These are phyloP conservation scores for Chamaea fasciata DNA, from an alignment of 2,113 vertebrate genomes.

Conservation along the genomic window DNA sequence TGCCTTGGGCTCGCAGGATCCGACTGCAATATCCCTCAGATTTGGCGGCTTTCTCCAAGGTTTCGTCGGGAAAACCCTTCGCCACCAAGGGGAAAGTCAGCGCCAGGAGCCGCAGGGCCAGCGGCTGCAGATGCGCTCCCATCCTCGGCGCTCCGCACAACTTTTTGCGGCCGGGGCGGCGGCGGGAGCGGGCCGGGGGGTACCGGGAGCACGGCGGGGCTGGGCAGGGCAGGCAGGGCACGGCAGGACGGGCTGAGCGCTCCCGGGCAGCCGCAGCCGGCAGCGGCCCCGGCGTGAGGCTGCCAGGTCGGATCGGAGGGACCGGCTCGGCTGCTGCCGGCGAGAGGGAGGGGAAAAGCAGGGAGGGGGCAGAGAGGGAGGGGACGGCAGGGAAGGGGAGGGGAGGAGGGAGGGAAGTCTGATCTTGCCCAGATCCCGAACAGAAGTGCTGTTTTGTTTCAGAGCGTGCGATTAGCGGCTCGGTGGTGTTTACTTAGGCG, in stretches of 20 bases:
- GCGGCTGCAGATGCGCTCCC: slow-evolving; percentile 65
- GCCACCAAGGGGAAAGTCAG: slow-evolving; percentile 72
- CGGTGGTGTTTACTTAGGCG: slow-evolving; percentile 67
- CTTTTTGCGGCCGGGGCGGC: background rate
- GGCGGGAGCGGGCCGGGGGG: background rate
- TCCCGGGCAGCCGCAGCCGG: background rate
- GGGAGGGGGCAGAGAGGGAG: background rate
- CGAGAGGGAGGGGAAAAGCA: slow-evolving; percentile 4
- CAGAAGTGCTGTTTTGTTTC: slow-evolving; percentile 74
- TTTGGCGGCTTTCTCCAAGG: slow-evolving; percentile 83
- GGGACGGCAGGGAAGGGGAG: background rate
- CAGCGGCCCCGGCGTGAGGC: slow-evolving; percentile 17
- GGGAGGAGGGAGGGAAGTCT: slow-evolving; percentile 56
- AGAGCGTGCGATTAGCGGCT: slow-evolving; percentile 59
- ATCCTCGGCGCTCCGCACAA: slow-evolving; percentile 61
- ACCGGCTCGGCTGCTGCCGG: background rate
- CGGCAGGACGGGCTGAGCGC: background rate
- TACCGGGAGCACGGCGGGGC: background rate
- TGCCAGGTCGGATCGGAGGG: background rate
- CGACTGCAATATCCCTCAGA: slow-evolving; percentile 94
- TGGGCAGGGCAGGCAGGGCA: background rate
- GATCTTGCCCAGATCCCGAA: slow-evolving; percentile 68
- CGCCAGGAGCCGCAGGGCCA: slow-evolving; percentile 77
- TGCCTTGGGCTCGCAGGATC: slow-evolving; percentile 88
- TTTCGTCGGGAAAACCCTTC: slow-evolving; percentile 87